These are phyloP conservation scores for Hermaeophaga mercurialis DNA, from an alignment of 2,888 invertebrate genomes.

Conservation along the genomic window DNA sequence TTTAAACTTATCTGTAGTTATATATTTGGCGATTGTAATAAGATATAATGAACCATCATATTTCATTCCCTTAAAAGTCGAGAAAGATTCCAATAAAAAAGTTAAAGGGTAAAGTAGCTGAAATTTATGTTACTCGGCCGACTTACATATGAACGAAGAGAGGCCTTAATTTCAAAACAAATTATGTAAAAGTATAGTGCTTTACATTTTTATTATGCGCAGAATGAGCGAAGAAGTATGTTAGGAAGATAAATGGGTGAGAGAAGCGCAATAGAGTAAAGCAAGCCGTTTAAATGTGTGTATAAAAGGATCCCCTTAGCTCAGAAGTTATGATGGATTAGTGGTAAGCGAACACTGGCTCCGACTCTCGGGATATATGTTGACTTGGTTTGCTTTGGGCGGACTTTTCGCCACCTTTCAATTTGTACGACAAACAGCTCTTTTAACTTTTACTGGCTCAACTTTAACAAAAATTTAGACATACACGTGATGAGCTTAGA, in stretches of 20 bases:
- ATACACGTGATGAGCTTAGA: no score
- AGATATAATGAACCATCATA: no score
- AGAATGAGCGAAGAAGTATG: conserved; percentile 48
- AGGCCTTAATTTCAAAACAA: conserved; percentile 51
- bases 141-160: conserved; percentile 46
- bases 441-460: no score
- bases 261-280: conserved; percentile 42
- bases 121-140: conserved; percentile 32
- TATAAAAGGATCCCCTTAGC: conserved; percentile 45
- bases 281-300: conserved; percentile 45
- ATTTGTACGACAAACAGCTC: conserved; percentile 14
- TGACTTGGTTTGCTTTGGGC: conserved; percentile 34
- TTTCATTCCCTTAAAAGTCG: conserved; percentile 9
- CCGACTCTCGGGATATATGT: conserved; percentile 42
- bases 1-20: no score
- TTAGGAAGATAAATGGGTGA: conserved; percentile 53
- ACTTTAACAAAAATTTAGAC: no score
- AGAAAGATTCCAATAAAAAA: conserved; percentile 11
- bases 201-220: conserved; percentile 56
- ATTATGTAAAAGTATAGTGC: conserved; percentile 55
- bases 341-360: conserved; percentile 48
- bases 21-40: no score
- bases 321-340: conserved; percentile 55
- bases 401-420: conserved; percentile 28
- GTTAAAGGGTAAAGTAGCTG: conserved; percentile 13